These are phyloP conservation scores for Cryptoprocta ferox DNA, from an alignment of 2,797 vertebrate species.

Conservation along the genomic window DNA sequence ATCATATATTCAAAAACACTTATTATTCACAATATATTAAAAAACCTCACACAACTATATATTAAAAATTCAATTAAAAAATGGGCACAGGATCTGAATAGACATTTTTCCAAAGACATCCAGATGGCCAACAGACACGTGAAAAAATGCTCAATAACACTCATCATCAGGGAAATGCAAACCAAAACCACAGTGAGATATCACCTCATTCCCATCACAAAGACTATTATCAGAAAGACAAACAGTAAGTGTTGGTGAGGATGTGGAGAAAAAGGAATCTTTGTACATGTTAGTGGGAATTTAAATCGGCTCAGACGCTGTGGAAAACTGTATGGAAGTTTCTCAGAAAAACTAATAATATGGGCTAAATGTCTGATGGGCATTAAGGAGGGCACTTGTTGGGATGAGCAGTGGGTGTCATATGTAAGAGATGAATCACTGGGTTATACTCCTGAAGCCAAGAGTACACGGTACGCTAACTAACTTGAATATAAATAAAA, in stretches of 20 bases:
- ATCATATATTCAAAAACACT: background rate
- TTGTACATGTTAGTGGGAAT: background rate
- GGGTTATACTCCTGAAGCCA: no score
- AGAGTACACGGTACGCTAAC: no score
- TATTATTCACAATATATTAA: background rate
- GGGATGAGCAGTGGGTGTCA: no score
- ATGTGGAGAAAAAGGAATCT: background rate
- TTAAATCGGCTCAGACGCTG: background rate
- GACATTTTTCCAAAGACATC: background rate
- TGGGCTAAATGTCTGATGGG: no score
- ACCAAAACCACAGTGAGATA: background rate
- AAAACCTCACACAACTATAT: background rate
- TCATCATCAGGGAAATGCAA: background rate
- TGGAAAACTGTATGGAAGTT: background rate
- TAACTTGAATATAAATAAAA: no score
- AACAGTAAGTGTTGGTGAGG: background rate
- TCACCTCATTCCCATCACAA: background rate
- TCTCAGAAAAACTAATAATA: background rate
- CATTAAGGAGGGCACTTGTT: no score
- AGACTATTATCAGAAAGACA: background rate
- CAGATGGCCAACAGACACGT: background rate
- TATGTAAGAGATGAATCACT: no score
- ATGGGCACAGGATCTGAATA: background rate
- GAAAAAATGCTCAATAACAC: background rate
- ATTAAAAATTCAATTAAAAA: background rate